These are phyloP conservation scores for Gymnocheta viridis DNA, from an alignment of 2,888 invertebrate genomes.

Conservation along the genomic window DNA sequence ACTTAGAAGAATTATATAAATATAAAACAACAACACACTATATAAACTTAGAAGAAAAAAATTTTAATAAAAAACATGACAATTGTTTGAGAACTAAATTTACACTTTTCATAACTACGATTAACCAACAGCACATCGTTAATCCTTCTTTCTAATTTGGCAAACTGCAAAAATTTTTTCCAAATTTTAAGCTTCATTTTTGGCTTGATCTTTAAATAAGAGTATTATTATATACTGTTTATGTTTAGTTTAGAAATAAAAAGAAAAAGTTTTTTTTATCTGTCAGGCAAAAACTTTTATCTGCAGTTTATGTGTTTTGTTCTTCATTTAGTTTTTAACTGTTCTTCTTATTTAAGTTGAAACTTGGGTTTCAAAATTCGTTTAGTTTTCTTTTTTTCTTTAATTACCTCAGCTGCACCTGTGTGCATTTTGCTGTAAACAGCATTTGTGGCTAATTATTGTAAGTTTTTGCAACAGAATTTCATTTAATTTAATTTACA, in stretches of 20 bases:
- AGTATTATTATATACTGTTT: background rate
- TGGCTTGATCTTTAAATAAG: background rate
- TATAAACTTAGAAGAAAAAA: too few species aligned
- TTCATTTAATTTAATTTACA: constrained; percentile 3
- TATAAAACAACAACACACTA: too few species aligned
- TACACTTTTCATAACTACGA: too few species aligned
- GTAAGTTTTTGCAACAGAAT: constrained; percentile 42
- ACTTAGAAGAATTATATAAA: too few species aligned
- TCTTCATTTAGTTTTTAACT: background rate
- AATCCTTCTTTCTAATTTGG: background rate
- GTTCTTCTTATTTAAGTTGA: constrained; percentile 6
- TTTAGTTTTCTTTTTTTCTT: constrained; percentile 4
- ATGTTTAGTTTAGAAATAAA: background rate
- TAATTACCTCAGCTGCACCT: constrained; percentile 54
- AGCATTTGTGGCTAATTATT: constrained; percentile 64
- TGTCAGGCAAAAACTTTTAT: constrained; percentile 13
- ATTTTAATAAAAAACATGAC: too few species aligned
- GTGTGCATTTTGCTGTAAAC: constrained; percentile 52
- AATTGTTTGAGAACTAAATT: too few species aligned
- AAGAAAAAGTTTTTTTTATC: background rate
- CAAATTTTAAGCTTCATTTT: background rate
- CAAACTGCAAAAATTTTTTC: too few species aligned
- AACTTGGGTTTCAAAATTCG: background rate
- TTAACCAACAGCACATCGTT: too few species aligned
- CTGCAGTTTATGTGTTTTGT: constrained; percentile 9